These are phyloP conservation scores for Cygnus olor DNA, from an alignment of 2,797 vertebrate species.

Conservation along the genomic window DNA sequence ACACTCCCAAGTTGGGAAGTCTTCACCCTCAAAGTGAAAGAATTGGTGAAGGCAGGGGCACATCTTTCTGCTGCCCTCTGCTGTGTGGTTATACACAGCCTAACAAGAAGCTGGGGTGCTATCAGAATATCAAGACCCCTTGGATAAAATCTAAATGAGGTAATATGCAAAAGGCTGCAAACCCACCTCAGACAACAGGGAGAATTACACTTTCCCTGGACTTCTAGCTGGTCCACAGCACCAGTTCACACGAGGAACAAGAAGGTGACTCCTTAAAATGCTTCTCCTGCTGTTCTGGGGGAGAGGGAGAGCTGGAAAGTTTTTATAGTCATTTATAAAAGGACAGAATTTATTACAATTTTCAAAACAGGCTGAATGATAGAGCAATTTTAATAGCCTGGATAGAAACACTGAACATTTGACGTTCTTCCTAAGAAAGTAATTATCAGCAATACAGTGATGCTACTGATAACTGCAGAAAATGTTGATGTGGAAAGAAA, in stretches of 20 bases:
- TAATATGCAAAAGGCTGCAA: not conserved
- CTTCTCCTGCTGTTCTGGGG: not conserved
- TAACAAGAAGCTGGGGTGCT: not conserved
- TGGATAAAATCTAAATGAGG: not conserved
- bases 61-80: not conserved
- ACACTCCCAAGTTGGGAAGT: not conserved
- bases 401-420: conserved; percentile 67
- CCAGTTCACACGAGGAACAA: not conserved
- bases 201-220: not conserved
- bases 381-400: conserved; percentile 66
- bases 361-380: conserved; percentile 51
- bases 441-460: conserved; percentile 63
- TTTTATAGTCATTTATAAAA: conserved; percentile 51
- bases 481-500: conserved; percentile 47
- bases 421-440: conserved; percentile 43
- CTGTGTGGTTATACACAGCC: not conserved
- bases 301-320: not conserved
- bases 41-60: conserved; percentile 19
- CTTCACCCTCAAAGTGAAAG: not conserved
- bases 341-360: conserved; percentile 50
- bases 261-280: not conserved
- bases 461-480: conserved; percentile 56
- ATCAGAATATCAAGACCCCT: not conserved
- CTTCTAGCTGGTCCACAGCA: not conserved
- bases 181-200: not conserved